Conservation (phyloP, 2,797 vertebrate species). For the Champsocephalus esox region DNA sequence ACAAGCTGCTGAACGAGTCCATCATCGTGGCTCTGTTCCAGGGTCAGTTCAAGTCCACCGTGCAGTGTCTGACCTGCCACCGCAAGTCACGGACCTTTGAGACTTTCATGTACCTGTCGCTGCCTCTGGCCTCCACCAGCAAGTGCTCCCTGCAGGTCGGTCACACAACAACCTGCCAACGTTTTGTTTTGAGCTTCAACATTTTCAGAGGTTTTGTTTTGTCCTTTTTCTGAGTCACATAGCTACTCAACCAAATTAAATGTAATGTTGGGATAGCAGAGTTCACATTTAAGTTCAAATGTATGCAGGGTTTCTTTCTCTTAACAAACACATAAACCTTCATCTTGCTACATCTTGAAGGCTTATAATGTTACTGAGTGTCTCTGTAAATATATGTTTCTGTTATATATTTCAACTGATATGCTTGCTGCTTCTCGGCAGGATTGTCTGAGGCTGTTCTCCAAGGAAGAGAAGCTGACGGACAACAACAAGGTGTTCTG, state of each 20-base stretch:
- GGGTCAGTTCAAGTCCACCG: conserved; percentile 98
- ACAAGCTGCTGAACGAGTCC: conserved; percentile 96
- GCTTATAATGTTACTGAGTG: neutral
- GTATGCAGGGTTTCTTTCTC: neutral
- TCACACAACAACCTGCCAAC: neutral
- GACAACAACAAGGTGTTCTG: conserved; percentile 98
- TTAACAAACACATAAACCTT: neutral
- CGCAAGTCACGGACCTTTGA: conserved; percentile 96
- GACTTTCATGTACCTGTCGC: conserved; percentile 97
- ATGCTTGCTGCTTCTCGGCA: conserved; percentile 57
- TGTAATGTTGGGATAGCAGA: too few relatives aligned
- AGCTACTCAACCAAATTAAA: neutral
- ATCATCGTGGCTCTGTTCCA: conserved; percentile 97
- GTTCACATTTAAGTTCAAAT: neutral
- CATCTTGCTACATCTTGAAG: neutral
- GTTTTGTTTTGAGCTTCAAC: neutral
- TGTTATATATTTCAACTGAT: neutral
- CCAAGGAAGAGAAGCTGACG: conserved; percentile 96
- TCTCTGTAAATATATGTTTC: neutral
- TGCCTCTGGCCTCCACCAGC: conserved; percentile 93
- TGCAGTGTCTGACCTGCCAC: conserved; percentile 96
- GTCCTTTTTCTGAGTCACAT: neutral
- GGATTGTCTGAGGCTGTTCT: conserved; percentile 98
- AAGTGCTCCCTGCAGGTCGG: conserved; percentile 96
- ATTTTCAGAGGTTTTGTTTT: neutral